Conservation (phyloP, 2,888 invertebrate species). For the Sabatieria punctata region DNA sequence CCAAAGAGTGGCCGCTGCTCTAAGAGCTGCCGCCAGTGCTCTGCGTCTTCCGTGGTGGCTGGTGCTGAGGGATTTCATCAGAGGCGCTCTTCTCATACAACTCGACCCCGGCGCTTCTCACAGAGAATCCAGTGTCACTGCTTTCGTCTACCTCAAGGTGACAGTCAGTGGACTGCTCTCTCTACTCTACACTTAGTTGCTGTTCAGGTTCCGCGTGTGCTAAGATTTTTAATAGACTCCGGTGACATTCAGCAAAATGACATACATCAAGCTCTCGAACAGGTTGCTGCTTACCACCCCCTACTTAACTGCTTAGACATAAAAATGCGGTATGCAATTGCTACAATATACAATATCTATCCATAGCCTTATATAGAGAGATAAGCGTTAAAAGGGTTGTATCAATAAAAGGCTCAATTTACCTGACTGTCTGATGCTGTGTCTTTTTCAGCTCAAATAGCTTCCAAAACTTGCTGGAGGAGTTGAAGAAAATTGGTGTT, state of each 20-base stretch:
- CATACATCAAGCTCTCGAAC: conserved; percentile 2
- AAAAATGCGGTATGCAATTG: background rate
- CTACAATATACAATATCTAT: background rate
- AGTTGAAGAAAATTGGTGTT: conserved; percentile 4
- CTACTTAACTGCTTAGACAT: conserved; percentile 8
- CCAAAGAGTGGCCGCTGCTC: background rate
- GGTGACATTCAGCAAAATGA: background rate
- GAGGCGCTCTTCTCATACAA: conserved; percentile 10
- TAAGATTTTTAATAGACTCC: background rate
- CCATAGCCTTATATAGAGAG: background rate
- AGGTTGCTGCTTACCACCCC: conserved; percentile 1
- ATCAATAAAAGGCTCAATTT: no score
- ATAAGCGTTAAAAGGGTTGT: no score
- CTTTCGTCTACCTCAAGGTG: conserved; percentile 11
- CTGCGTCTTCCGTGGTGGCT: conserved; percentile 5
- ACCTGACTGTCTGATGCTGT: background rate
- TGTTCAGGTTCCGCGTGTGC: conserved; percentile 6
- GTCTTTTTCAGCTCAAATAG: conserved; percentile 4
- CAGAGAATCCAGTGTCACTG: conserved; percentile 8
- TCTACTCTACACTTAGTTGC: no score
- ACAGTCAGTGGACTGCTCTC: background rate
- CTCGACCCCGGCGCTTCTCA: conserved; percentile 3
- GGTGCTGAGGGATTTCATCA: conserved; percentile 4
- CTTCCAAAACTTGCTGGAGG: conserved; percentile 7
- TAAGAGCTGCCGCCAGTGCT: background rate